These are phyloP conservation scores for Naja naja DNA, from an alignment of 2,113 vertebrate genomes.

Conservation along the genomic window DNA sequence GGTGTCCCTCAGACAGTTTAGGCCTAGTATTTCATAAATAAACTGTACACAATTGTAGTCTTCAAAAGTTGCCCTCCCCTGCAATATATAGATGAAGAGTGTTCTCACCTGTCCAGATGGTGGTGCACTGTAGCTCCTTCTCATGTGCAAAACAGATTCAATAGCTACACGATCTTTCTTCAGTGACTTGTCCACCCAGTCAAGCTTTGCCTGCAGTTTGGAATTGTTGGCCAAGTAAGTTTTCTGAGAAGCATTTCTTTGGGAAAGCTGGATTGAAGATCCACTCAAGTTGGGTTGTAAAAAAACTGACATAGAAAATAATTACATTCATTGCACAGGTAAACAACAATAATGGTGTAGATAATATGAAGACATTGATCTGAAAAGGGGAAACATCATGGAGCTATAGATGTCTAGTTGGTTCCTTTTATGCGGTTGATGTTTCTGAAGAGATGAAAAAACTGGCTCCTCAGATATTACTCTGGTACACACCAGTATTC, in stretches of 20 bases:
- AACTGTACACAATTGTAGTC: neutral
- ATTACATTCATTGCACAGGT: neutral
- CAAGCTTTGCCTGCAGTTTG: constrained; percentile 37
- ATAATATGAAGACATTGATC: neutral
- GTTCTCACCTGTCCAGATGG: neutral
- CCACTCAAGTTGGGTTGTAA: constrained; percentile 18
- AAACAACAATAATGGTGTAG: neutral
- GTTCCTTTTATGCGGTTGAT: neutral
- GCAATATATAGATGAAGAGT: neutral
- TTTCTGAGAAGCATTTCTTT: constrained; percentile 19
- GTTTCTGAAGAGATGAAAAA: neutral
- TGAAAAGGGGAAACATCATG: neutral
- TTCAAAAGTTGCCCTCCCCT: neutral
- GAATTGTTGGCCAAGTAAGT: constrained; percentile 24
- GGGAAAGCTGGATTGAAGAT: constrained; percentile 29
- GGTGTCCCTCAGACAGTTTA: neutral
- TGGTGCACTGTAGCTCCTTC: constrained; percentile 29
- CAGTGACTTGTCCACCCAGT: constrained; percentile 42
- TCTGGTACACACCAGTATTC: neutral
- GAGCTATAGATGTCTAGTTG: neutral
- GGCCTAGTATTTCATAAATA: neutral
- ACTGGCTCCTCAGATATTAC: neutral
- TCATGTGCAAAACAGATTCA: constrained; percentile 27
- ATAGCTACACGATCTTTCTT: constrained; percentile 56
- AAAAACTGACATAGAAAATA: constrained; percentile 41